phyloP scores from a whole-genome alignment of 2,888 invertebrate genomes.

The Dynastes hyllus region DNA sequence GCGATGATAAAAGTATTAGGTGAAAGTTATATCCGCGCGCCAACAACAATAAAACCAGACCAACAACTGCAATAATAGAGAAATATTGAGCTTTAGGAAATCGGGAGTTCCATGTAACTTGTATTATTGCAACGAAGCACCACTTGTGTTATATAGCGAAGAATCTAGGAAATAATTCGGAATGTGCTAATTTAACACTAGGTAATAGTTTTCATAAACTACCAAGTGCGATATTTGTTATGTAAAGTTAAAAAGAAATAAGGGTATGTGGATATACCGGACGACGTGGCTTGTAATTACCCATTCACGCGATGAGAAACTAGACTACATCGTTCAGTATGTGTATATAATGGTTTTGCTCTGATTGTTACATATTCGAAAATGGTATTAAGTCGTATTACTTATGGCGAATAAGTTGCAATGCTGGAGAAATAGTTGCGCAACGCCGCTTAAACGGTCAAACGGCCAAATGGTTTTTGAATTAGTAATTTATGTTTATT shows the following conservation, averaged over 20 bases:
- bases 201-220: slow-evolving; percentile 7
- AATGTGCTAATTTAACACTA: slow-evolving; percentile 15
- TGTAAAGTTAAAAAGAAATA: slow-evolving; percentile 22
- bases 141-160: slow-evolving; percentile 2
- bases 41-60: slow-evolving; percentile 7
- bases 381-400: slow-evolving; percentile 28
- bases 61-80: neutral
- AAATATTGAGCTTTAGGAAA: slow-evolving; percentile 9
- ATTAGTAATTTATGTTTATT: slow-evolving; percentile 23
- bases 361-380: slow-evolving; percentile 43
- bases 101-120: slow-evolving; percentile 3
- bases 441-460: slow-evolving; percentile 9
- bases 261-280: slow-evolving; percentile 15
- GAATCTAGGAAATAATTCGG: slow-evolving; percentile 24
- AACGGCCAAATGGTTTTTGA: slow-evolving; percentile 3
- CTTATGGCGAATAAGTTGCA: neutral
- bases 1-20: slow-evolving; percentile 12
- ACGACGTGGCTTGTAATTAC: slow-evolving; percentile 17
- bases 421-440: slow-evolving; percentile 16
- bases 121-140: slow-evolving; percentile 8
- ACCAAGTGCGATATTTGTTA: slow-evolving; percentile 22
- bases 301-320: slow-evolving; percentile 42
- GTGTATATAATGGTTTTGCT: slow-evolving; percentile 42
- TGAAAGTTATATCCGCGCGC: slow-evolving; percentile 23
- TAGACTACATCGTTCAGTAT: slow-evolving; percentile 9